phyloP scores from a whole-genome alignment of 2,797 vertebrate genomes.

The Phataginus tricuspis region DNA sequence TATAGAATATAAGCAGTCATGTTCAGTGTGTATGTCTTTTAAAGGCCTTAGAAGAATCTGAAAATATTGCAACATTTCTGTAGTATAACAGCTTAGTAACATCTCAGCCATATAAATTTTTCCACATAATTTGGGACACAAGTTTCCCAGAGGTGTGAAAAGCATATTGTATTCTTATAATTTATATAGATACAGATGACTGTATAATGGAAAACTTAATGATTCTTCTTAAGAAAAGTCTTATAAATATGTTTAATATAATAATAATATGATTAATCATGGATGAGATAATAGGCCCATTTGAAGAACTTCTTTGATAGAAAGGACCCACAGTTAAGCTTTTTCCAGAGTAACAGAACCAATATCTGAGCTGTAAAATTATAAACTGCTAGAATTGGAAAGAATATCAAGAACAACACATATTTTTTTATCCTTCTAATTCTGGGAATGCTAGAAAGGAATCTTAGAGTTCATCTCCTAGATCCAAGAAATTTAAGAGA shows the following conservation, averaged over 20 bases:
- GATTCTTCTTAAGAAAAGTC: conserved; percentile 6
- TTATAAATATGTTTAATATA: background rate
- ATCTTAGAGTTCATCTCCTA: background rate
- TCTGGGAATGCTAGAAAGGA: background rate
- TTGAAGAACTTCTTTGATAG: background rate
- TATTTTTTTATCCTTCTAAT: background rate
- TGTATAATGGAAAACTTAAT: background rate
- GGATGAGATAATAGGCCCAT: background rate
- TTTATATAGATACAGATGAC: background rate
- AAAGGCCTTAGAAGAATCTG: background rate
- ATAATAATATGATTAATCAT: background rate
- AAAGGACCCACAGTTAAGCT: background rate
- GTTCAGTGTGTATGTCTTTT: background rate
- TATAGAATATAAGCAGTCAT: conserved; percentile 27
- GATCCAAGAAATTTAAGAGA: background rate
- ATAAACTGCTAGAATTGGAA: conserved; percentile 10
- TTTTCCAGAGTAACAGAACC: background rate
- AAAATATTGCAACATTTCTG: background rate
- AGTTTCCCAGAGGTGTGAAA: conserved; percentile 21
- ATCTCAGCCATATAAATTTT: conserved; percentile 16
- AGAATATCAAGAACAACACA: background rate
- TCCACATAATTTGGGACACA: conserved; percentile 27
- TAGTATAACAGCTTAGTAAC: background rate
- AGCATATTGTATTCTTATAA: conserved; percentile 20
- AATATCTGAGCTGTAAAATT: conserved; percentile 15